Base-by-base conservation (phyloP, 2,888 invertebrate species). In the Malthinus flaveolus region DNA sequence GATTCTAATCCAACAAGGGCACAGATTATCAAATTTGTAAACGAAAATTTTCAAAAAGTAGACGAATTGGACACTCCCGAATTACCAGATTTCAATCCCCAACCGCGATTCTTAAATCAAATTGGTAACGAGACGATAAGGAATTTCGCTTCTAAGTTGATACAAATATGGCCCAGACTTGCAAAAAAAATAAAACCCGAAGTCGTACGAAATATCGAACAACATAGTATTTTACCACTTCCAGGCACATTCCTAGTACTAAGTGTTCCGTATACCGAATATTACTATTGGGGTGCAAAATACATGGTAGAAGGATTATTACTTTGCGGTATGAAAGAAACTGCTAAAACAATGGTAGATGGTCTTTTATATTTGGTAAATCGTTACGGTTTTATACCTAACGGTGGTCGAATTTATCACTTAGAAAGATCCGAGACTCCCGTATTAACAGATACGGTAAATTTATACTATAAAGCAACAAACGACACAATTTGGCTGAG, bases 261-360 rank as follows among this genome's bases (percentile, higher is more conserved):
- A 10, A 86, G 91, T 66, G 84, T 93, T 62, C 71, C 93, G 74
- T 84, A 93, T 80, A 78, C 81, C 69, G 90, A 89, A 72, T 81
- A 88, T 51, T 93, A 93, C 75, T 93, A 93, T 73, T 93, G 94
- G 93, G 94, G 94, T 71, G 87, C 92, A 0, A 93, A 89, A 74
- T 94, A 93, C 92, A 90, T 91, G 49, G 82, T 93, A 37, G 87
- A 89, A 72, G 93, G 93, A 0, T 79, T 94, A 3, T 79, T 94
- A 0, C 79, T 88, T 7, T 88, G 89, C 58, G 90, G 87, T 61
- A 93, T 94, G 93, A 73, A 81, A 7, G 78, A 82, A 3, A 92
- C 92, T 0, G 90, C 84, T 0, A 80, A 79, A 74, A 90, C 91
- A 1, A 89, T 93, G 83, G 81, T 94, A 13, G 84, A 85, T 64